Evolutionary conservation across 1,140 invertebrate genomes (phyloP), one percentile per base, ranked within the genome.

Genomic region (Ylistrum balloti): DNA sequence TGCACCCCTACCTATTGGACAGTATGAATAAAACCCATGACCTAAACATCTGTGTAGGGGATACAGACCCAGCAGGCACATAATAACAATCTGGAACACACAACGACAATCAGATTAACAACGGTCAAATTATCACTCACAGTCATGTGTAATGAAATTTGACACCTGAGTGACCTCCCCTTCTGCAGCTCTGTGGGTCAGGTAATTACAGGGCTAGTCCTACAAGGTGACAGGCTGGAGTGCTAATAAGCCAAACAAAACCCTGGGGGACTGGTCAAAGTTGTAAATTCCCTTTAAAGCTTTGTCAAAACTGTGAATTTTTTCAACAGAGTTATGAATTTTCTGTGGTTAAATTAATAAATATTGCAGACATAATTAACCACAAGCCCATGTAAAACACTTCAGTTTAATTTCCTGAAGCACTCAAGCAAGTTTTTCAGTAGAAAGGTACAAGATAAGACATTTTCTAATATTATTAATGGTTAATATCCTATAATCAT

Each of bases 81-180:
- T n/a, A 74, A 74, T 74, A 11, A 7, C 56, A 5, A 28, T 74
- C 56, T 74, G 22, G 17, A n/a, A 22, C 9, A 74, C 17, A 0
- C n/a, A n/a, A n/a, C n/a, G n/a, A n/a, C n/a, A n/a, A n/a, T n/a
- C n/a, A n/a, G n/a, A n/a, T 28, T 17, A n/a, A 74, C 56, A 74
- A 74, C 28, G 56, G 56, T 74, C 56, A 7, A 74, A 74, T 74
- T 5, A 74, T 74, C 56, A 74, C n/a, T n/a, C 28, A 74, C n/a
- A 11, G 56, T 28, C 22, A n/a, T 74, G 56, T 74, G 56, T 74
- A 74, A 74, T 74, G 56, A 74, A 74, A 74, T 74, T 74, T 74
- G 56, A 74, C 56, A 74, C 56, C n/a, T 74, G 56, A 74, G 56
- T 74, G 56, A 74, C 56, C 56, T 74, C 56, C 56, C 56, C 22